Conservation (phyloP, 2,113 vertebrate species). For the Caloenas nicobarica region DNA sequence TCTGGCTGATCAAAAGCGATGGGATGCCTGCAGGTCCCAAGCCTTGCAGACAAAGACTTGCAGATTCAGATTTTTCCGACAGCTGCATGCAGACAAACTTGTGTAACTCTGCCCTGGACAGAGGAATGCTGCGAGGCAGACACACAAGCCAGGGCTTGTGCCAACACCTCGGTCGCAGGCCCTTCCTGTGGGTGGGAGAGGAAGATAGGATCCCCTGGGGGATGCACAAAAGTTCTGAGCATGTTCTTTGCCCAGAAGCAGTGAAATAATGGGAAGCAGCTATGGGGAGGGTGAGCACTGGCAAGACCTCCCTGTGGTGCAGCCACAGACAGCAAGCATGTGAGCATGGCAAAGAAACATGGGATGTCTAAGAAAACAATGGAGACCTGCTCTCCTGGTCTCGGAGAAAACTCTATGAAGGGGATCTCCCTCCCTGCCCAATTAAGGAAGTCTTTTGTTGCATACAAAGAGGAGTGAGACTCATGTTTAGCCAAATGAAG, state of each 20-base stretch:
- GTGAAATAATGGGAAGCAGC: not conserved
- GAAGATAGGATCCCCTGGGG: not conserved
- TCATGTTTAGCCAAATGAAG: not conserved
- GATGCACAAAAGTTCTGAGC: not conserved
- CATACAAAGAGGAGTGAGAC: too few relatives aligned
- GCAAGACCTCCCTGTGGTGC: not conserved
- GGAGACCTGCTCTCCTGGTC: not conserved
- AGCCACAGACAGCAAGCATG: not conserved
- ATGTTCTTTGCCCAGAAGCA: not conserved
- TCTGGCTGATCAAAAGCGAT: not conserved
- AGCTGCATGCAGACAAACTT: not conserved
- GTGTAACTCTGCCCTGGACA: not conserved
- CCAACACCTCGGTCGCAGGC: not conserved
- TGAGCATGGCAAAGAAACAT: not conserved
- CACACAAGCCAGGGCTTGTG: not conserved
- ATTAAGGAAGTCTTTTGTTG: too few relatives aligned
- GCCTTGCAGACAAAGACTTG: not conserved
- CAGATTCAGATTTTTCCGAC: not conserved
- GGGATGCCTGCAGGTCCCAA: not conserved
- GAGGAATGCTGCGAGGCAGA: rapidly evolving
- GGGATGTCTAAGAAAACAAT: not conserved
- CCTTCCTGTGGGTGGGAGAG: not conserved
- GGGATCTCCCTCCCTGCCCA: not conserved
- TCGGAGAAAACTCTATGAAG: not conserved
- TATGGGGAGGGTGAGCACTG: not conserved